Percentiles rank a stretch among this genome's conserved stretches.
These are phyloP conservation scores for Phrynosoma platyrhinos DNA, from an alignment of 2,113 vertebrate genomes.

Conservation along the genomic window DNA sequence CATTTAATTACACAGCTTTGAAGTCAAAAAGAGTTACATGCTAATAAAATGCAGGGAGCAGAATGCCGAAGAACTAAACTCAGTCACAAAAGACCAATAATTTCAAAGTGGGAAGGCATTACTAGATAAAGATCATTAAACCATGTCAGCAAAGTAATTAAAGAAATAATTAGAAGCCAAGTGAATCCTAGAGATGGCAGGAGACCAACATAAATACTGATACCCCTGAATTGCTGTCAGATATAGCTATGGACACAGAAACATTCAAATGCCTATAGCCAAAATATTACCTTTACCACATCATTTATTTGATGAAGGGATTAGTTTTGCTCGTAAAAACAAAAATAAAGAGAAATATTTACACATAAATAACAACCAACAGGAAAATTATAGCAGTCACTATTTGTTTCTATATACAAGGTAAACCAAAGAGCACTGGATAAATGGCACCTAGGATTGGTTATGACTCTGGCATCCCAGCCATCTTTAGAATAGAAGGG, in stretches of 20 bases:
- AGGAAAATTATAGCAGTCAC: slow-evolving; percentile 28
- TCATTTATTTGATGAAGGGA: slow-evolving; percentile 38
- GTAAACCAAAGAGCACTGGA: not conserved
- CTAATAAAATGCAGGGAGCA: slow-evolving; percentile 28
- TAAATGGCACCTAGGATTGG: not conserved
- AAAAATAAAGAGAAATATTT: slow-evolving; percentile 16
- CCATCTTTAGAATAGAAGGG: not conserved
- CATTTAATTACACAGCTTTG: slow-evolving; percentile 49
- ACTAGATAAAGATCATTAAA: slow-evolving; percentile 37
- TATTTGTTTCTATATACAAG: not conserved
- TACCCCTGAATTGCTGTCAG: slow-evolving; percentile 11
- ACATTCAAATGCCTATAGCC: slow-evolving; percentile 8
- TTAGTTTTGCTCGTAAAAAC: slow-evolving; percentile 30
- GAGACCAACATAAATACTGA: slow-evolving; percentile 16
- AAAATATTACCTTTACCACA: slow-evolving; percentile 35
- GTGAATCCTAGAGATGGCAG: not conserved
- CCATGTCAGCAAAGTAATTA: slow-evolving; percentile 40
- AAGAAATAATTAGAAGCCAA: slow-evolving; percentile 38
- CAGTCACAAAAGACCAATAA: slow-evolving; percentile 15
- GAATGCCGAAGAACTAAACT: slow-evolving; percentile 15
- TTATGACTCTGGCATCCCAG: not conserved
- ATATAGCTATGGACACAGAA: slow-evolving; percentile 11
- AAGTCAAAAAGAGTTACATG: slow-evolving; percentile 28
- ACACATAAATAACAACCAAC: slow-evolving; percentile 29
- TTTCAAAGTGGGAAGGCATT: slow-evolving; percentile 17